Evolutionary conservation across 2,888 invertebrate genomes (phyloP), one percentile per base, ranked within the genome.

Genomic region (Nymphalis polychloros): DNA sequence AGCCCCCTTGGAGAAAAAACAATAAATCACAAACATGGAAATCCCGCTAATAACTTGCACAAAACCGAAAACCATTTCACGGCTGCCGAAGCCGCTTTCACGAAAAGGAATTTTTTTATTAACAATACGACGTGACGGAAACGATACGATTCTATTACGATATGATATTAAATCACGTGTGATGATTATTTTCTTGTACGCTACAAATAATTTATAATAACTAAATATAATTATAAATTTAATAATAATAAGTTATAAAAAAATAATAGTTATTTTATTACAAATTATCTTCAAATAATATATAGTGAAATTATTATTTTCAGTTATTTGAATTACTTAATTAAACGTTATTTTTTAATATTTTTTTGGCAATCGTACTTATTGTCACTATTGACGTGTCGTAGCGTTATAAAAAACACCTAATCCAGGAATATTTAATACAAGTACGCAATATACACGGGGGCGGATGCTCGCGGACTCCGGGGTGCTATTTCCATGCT

Each of bases 1-100:
- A 69, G 76, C 77, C 78, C 77, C 78, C 78, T 74, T 69, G 72
- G 70, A 70, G 73, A 77, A 76, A 76, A 87, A 85, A 88, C 89
- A 87, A 91, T 90, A 92, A 91, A 91, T 90, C 90, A 90, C 80
- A 90, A 90, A 89, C 88, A 92, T 92, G 91, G 90, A 92, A 91
- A 92, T 92, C 91, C 86, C 79, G 85, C 89, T 91, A 91, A 91
- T 91, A 91, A 91, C 88, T 87, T 91, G 90, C 91, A 90, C 88
- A 91, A 91, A 90, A 91, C 91, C 91, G 89, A 91, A 90, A 90
- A 86, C 90, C 88, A 90, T 92, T 92, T 90, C 89, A 89, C 89
- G 89, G 86, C 83, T 75, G 84, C 86, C 89, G 86, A 86, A 87
- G 85, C 78, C 76, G 78, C 75, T 76, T 73, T 69, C 72, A 63